Evolutionary conservation across 2,113 vertebrate genomes (phyloP).

Genomic region (Datnioides undecimradiatus): DNA sequence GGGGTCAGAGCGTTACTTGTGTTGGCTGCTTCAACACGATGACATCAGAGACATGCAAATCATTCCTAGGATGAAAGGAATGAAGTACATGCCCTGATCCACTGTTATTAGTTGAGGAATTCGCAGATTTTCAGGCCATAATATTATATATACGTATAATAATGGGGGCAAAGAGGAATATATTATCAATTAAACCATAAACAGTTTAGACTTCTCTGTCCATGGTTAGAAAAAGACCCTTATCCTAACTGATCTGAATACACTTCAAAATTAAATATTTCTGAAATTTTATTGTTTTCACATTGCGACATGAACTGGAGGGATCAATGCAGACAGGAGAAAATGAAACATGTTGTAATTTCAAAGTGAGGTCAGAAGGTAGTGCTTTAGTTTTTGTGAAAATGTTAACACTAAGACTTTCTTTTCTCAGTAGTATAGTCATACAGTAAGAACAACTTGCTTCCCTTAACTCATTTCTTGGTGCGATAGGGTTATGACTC

Average conservation of each 20-base stretch:
- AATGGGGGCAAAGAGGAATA: background rate
- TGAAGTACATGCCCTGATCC: slow-evolving; percentile 84
- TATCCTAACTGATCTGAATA: background rate
- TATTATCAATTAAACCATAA: background rate
- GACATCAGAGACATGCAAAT: slow-evolving; percentile 86
- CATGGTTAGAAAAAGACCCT: background rate
- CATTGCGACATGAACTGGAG: background rate
- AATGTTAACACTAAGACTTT: background rate
- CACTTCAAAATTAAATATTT: background rate
- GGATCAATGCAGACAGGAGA: background rate
- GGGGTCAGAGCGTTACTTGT: slow-evolving; percentile 85
- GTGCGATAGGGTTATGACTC: background rate
- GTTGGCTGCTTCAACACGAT: slow-evolving; percentile 85
- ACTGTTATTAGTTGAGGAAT: too few relatives aligned
- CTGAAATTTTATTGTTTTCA: background rate
- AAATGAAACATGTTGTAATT: background rate
- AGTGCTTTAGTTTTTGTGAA: background rate
- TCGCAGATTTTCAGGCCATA: background rate
- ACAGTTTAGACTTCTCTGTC: background rate
- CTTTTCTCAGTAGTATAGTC: background rate
- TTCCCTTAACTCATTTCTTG: background rate
- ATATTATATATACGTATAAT: slow-evolving; percentile 9
- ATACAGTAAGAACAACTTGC: background rate
- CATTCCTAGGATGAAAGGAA: slow-evolving; percentile 85
- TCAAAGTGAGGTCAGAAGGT: background rate